Base-by-base conservation (phyloP, 2,113 vertebrate genomes). In the Callipepla squamata region DNA sequence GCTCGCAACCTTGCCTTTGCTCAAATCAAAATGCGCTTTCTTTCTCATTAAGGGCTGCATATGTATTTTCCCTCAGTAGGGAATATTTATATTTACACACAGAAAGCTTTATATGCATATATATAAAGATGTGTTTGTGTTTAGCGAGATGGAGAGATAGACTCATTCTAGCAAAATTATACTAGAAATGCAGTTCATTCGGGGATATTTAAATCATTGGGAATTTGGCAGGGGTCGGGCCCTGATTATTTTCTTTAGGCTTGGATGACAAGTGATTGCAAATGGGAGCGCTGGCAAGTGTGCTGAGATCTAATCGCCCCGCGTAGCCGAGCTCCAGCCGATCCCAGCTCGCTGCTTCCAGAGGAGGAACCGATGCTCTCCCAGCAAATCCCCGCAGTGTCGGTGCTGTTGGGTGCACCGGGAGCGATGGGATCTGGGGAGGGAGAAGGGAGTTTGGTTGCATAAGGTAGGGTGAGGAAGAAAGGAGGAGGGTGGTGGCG, bases 141-240 rank as follows among this genome's bases (percentile, higher is more conserved):
- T 68, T 51, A 76, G 86, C 78, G 22, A 92, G 92, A 94, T 93
- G 87, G 87, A 94, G 93, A 91, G 96, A 96, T 87, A 94, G 2
- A 38, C 7, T 44, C 87, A 92, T 93, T 92, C 95, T 63, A 91
- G 72, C 32, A 89, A 89, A 93, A 93, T 89, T 85, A 91, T 38
- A 58, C 91, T 63, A 53, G 95, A 92, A 91, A 91, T 2, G 81
- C 79, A 36, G 89, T 89, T 93, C 92, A 83, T 80, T 85, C 44
- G 85, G 91, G 91, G 95, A 91, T 93, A 94, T 94, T 92, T 92
- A 96, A 92, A 94, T 95, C 91, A 4, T 1, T 9, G 89, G 32
- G 70, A 85, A 89, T 95, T 92, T 96, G 96, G 96, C 96, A 94
- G 84, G 93, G 90, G 93, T 93, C 92, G 81, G 87, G 95, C 70